Evolutionary conservation across 1,140 invertebrate genomes (phyloP).

Genomic region (Halictus rubicundus): DNA sequence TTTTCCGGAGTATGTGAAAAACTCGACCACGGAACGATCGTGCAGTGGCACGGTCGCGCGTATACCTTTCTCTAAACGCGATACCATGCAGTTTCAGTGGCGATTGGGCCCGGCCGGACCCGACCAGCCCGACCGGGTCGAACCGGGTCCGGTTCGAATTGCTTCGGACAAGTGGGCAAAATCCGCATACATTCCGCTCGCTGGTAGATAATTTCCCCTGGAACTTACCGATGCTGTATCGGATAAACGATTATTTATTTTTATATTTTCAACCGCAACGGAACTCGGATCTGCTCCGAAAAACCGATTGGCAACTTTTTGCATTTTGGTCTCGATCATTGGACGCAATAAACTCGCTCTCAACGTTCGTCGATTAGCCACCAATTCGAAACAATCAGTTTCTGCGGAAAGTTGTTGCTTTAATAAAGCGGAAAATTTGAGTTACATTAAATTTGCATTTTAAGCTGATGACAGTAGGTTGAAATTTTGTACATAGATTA

Average conservation of each 20-base stretch:
- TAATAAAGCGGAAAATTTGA: too few relatives aligned
- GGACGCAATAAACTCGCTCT: not conserved
- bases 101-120: too few relatives aligned
- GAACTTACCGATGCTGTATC: not conserved
- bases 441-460: too few relatives aligned
- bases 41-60: not conserved
- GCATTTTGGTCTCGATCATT: not conserved
- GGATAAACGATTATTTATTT: not conserved
- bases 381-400: too few relatives aligned
- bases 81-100: slow-evolving; percentile 8
- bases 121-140: too few relatives aligned
- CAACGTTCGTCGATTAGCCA: not conserved
- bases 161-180: not conserved
- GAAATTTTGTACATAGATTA: too few relatives aligned
- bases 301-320: not conserved
- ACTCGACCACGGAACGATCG: slow-evolving; percentile 49
- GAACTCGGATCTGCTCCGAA: not conserved
- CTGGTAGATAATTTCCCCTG: not conserved
- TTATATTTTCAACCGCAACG: not conserved
- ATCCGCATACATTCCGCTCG: not conserved
- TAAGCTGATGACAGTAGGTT: too few relatives aligned
- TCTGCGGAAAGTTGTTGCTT: too few relatives aligned
- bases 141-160: slow-evolving; percentile 2
- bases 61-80: slow-evolving; percentile 45
- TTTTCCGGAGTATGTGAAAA: slow-evolving; percentile 52